Evolutionary conservation across 2,797 vertebrate species (phyloP).

Genomic region (Coilia nasus): DNA sequence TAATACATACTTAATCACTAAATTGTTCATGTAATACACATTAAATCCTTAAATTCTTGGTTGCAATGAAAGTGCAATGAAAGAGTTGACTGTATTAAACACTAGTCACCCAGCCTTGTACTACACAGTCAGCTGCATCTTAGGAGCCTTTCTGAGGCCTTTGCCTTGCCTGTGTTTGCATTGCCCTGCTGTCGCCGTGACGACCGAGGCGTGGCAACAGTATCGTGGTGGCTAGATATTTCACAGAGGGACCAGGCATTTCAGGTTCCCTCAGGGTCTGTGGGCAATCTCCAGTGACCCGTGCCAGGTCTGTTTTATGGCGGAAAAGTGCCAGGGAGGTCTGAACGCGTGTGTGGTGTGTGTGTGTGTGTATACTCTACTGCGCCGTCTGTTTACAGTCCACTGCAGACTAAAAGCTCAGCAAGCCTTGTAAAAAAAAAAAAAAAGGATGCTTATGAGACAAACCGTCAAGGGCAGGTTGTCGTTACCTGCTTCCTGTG

Average conservation of each 20-base stretch:
- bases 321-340: not conserved
- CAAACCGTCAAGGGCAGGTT: not conserved
- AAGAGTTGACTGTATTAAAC: not conserved
- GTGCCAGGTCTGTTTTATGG: not conserved
- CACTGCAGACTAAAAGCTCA: not conserved
- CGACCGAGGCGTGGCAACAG: constrained; percentile 55
- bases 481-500: not conserved
- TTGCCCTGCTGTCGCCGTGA: constrained; percentile 49
- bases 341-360: too few species aligned
- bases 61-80: not conserved
- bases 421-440: not conserved
- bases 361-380: not conserved
- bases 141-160: constrained; percentile 33
- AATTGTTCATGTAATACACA: too few species aligned
- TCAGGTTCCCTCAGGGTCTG: constrained; percentile 3
- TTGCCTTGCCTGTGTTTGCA: constrained; percentile 52
- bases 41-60: too few species aligned
- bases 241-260: constrained; percentile 43
- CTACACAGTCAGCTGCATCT: constrained; percentile 44
- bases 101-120: not conserved
- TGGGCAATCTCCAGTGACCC: not conserved
- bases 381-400: not conserved
- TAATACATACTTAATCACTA: too few species aligned
- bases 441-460: not conserved
- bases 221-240: constrained; percentile 42